Base-by-base conservation (phyloP, 2,888 invertebrate species). In the Limnephilus auricula region DNA sequence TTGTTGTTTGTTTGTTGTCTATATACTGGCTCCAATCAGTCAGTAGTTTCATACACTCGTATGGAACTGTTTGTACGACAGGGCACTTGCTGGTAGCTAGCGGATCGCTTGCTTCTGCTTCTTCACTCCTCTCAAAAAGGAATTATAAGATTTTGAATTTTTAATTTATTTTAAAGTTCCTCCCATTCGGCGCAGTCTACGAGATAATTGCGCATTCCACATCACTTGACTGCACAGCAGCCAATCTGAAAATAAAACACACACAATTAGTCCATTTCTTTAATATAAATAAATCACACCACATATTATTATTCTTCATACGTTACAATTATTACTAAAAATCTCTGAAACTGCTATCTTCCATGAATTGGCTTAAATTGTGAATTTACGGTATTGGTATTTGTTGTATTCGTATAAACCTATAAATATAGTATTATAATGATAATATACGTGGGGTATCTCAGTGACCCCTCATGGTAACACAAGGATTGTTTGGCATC, bases 1-100 rank as follows among this genome's bases (percentile, higher is more conserved):
- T 65, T 18, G 9, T 45, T 45, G 40, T 45, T 45, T 45, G 50
- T 50, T 65, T 86, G 45, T 87, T 83, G 79, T 90, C 83, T 78
- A 91, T 92, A 89, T 92, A 92, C 93, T 93, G 93, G 93, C 93
- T 92, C 89, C 87, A 79, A 45, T 93, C 92, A 91, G 92, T 92
- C 92, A 87, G 90, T 87, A 90, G 90, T 91, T 89, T 80, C 89
- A 85, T 34, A 78, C 40, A 78, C 79, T 13, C 34, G 78, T 90
- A 85, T 50, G 50, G 82, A 85, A 32, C 82, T 90, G 79, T 89
- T 91, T 91, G 91, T 91, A 93, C 93, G 92, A 93, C 93, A 93
- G 93, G 92, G 93, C 93, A 93, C 93, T 91, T 25, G 65, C 65
- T 65, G 65, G 65, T 65, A 65, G 65, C 65, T n/a, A 25, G 65